Evolutionary conservation across 2,113 vertebrate genomes (phyloP), one percentile per base, ranked within the genome.

Genomic region (Myiopsitta monachus): DNA sequence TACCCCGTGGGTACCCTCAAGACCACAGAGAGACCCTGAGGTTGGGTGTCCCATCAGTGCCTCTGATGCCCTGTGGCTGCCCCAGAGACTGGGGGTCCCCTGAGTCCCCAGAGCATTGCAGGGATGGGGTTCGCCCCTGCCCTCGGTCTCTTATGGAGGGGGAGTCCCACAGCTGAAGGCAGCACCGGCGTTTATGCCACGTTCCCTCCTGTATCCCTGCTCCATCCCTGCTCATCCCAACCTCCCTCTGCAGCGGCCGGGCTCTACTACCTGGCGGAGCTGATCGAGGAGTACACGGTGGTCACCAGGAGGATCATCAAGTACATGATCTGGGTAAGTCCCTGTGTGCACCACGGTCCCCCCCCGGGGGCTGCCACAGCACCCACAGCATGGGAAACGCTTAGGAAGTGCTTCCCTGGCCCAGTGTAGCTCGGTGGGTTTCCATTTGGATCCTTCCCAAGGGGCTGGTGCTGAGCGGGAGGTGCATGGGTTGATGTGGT

Each of bases 201-300:
- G 2, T 11, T 31, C 41, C 6, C n/a, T 27, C 28, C 68, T 2
- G 7, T 62, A 26, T 27, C 36, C 61, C 61, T 27, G 59, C 59
- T 59, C 33, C 55, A 59, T 59, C 55, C 55, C 55, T 15, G 21
- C 55, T 59, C 33, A 59, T 15, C 21, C 55, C 6, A 0, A 9
- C 55, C 55, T 59, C 33, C 55, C 4, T 77, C 26, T 17, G 2
- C 97, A 99, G 99, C 99, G 46, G 99, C 99, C 6, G 99, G 99
- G 74, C 98, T 99, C 9, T 99, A 99, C 97, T 99, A 99, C 97
- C 67, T 99, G 97, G 99, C 99, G 11, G 99, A 99, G 97, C 95
- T 99, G 87, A 99, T 99, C 83, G 99, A 99, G 96, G 99, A 99
- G 95, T 99, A 99, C 97, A 99, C 99, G 6, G 98, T 99, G 9